Base-by-base conservation (phyloP, 2,888 invertebrate genomes). In the Drosophila austrosaltans region DNA sequence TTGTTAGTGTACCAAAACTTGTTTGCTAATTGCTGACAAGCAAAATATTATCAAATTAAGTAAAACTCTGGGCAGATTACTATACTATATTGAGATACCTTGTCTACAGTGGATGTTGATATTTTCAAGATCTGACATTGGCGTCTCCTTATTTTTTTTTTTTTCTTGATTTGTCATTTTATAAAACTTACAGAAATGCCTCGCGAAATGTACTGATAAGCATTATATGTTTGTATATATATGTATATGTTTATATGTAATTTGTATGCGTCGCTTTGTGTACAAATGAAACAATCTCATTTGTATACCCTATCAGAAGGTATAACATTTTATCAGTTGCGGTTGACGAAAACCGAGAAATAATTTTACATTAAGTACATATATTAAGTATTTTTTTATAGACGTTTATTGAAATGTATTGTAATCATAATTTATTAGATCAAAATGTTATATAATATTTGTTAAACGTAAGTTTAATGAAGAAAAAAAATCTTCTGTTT, bases 121-220 rank as follows among this genome's bases (percentile, higher is more conserved):
- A 25, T 39, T 12, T 57, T 57, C 39, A 36, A 57, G 10, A 22
- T 39, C 57, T 54, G 54, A 54, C 54, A 36, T n/a, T 25, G 53
- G 16, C 22, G 36, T 39, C 56, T 40, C 53, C 54, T 44, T 61
- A 16, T 30, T 30, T 30, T 30, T 30, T 30, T 16, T 16, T 16
- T 32, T 68, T 61, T 60, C 22, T 39, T 53, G 30, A 48, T 25
- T 28, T 48, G 25, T 40, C 44, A 22, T 58, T 68, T 32, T 65
- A 58, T 75, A 69, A 30, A 72, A 32, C 48, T 48, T 12, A 48
- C 12, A 8, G 12, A 56, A 64, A 63, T 62, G 62, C 63, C 44
- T 72, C 56, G 72, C 57, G 60, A 70, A 71, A 72, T 66, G 40
- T 42, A 63, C 66, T 72, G 72, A 72, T 72, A 66, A 72, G 72